Percentiles rank a stretch among this genome's conserved stretches.
Conservation (phyloP, 2,113 vertebrate genomes). For the Hemicordylus capensis region DNA sequence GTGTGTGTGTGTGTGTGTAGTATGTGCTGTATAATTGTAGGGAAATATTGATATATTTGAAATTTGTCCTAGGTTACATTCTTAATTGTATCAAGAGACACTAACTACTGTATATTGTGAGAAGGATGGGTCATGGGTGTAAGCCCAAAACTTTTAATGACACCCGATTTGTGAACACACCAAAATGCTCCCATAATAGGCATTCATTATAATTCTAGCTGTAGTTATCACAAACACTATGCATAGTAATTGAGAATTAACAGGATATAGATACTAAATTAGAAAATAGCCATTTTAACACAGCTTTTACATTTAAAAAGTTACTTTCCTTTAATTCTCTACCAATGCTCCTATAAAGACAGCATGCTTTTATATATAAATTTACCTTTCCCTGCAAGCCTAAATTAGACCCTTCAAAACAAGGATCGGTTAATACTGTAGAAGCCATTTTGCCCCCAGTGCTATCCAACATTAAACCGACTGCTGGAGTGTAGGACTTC, state of each 20-base stretch:
- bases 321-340: slow-evolving; percentile 9
- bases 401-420: slow-evolving; percentile 35
- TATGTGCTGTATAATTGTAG: neutral
- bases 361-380: neutral
- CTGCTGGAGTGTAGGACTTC: slow-evolving; percentile 49
- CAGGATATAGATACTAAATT: neutral
- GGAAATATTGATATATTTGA: slow-evolving; percentile 7
- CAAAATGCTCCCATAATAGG: neutral
- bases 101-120: neutral
- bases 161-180: neutral
- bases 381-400: neutral
- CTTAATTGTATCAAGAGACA: slow-evolving; percentile 14
- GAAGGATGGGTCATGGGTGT: neutral
- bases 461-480: slow-evolving; percentile 32
- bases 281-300: neutral
- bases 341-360: neutral
- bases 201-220: neutral
- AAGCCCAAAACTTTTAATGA: slow-evolving; percentile 3
- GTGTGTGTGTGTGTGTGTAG: slow-evolving; percentile 23
- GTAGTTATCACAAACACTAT: slow-evolving; percentile 6
- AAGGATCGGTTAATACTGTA: slow-evolving; percentile 26
- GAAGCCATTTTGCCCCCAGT: neutral
- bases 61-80: slow-evolving; percentile 24
- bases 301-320: slow-evolving; percentile 3
- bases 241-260: slow-evolving; percentile 3